These are phyloP conservation scores for Argynnis bischoffii DNA, from an alignment of 2,888 invertebrate species.

Conservation along the genomic window DNA sequence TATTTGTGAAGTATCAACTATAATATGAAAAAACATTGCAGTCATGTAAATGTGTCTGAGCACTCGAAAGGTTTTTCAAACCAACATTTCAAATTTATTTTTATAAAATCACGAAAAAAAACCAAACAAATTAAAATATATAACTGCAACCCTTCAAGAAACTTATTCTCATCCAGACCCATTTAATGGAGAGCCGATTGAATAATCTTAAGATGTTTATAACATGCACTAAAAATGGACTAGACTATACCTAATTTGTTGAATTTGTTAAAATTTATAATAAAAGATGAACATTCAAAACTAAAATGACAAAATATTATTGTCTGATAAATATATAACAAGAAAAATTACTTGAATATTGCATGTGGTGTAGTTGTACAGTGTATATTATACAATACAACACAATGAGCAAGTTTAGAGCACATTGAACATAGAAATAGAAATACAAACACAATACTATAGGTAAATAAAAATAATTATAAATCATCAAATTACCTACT, in stretches of 20 bases:
- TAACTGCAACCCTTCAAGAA: conserved; percentile 36
- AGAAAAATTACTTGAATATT: no score
- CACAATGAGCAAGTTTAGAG: conserved; percentile 8
- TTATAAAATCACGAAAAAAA: conserved; percentile 31
- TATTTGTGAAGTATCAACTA: conserved; percentile 10
- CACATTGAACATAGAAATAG: not conserved
- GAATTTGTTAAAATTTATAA: conserved; percentile 9
- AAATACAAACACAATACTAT: not conserved
- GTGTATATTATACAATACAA: no score
- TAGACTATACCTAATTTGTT: conserved; percentile 20
- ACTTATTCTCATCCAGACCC: conserved; percentile 29
- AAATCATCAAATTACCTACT: conserved; percentile 11
- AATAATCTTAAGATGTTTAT: conserved; percentile 16
- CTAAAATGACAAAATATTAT: not conserved
- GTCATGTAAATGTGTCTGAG: conserved; percentile 7
- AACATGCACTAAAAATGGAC: conserved; percentile 17
- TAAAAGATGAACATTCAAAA: not conserved
- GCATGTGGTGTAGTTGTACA: no score
- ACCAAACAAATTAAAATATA: conserved; percentile 4
- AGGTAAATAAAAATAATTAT: not conserved
- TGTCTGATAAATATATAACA: no score
- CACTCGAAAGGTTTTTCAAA: conserved; percentile 28
- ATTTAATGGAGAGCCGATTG: conserved; percentile 40
- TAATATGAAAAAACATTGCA: not conserved
- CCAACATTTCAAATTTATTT: conserved; percentile 5